Evolutionary conservation across 2,113 vertebrate genomes (phyloP).

Genomic region (Empidonax traillii): DNA sequence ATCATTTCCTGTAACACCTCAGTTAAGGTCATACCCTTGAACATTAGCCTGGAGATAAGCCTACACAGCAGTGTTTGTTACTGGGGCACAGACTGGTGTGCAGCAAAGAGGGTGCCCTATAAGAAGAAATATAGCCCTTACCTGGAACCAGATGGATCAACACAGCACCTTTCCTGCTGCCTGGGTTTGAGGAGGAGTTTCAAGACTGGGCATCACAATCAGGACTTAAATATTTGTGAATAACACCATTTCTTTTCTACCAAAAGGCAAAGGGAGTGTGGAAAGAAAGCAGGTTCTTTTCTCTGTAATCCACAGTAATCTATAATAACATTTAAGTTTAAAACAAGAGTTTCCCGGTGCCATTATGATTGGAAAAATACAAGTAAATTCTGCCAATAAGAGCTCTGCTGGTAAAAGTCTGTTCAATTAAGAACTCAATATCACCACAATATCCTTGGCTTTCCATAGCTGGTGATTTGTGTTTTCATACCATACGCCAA

Average conservation of each 20-base stretch:
- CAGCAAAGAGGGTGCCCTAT: background rate
- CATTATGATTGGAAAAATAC: background rate
- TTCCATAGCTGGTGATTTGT: background rate
- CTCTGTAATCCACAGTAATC: background rate
- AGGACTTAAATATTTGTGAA: background rate
- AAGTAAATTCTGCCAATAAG: background rate
- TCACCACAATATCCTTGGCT: background rate
- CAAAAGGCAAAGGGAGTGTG: background rate
- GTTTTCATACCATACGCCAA: background rate
- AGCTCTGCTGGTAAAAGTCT: background rate
- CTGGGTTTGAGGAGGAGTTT: background rate
- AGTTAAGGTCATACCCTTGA: background rate
- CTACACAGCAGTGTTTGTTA: background rate
- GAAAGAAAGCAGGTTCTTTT: background rate
- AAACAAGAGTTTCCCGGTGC: background rate
- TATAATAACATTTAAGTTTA: background rate
- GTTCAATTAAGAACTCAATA: background rate
- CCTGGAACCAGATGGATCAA: background rate
- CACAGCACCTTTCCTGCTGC: background rate
- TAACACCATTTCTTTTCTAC: background rate
- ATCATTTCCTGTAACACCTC: background rate
- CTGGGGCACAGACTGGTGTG: background rate
- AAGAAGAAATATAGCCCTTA: background rate
- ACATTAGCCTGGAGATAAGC: background rate
- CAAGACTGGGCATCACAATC: background rate